Evolutionary conservation across 2,888 invertebrate species (phyloP).

Genomic region (Drosophila dives): DNA sequence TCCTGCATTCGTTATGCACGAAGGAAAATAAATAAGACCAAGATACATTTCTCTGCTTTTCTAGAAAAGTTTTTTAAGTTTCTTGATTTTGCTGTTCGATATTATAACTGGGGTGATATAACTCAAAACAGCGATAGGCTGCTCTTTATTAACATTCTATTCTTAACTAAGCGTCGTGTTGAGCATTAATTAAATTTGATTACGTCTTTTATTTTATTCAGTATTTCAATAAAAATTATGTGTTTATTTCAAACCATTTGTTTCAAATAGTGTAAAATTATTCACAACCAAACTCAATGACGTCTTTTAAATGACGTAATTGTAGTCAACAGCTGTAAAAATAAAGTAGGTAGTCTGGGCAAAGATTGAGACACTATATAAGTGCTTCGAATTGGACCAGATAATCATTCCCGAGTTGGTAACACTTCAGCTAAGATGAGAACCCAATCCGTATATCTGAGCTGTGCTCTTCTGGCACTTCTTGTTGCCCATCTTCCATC

Average conservation of each 20-base stretch:
- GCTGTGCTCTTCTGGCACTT: conserved; percentile 29
- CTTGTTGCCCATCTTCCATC: conserved; percentile 15
- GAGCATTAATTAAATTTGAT: too few relatives aligned
- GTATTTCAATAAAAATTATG: background rate
- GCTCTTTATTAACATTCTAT: too few relatives aligned
- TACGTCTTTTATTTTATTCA: background rate
- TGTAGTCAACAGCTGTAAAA: conserved; percentile 16
- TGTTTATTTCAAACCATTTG: background rate
- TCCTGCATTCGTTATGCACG: too few relatives aligned
- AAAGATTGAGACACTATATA: conserved; percentile 15
- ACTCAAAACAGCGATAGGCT: too few relatives aligned
- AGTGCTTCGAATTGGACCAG: background rate
- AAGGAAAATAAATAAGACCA: too few relatives aligned
- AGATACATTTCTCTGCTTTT: too few relatives aligned
- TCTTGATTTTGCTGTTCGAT: too few relatives aligned
- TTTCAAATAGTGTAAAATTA: background rate
- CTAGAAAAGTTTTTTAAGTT: too few relatives aligned
- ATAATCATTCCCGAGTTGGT: conserved; percentile 2
- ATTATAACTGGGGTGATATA: too few relatives aligned
- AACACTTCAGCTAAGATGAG: conserved; percentile 20
- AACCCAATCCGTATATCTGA: conserved; percentile 1
- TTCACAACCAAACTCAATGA: background rate
- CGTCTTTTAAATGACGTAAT: conserved; percentile 9
- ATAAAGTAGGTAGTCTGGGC: background rate
- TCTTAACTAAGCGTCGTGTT: too few relatives aligned